phyloP scores from a whole-genome alignment of 2,113 vertebrate genomes.

The Copsychus sechellarum region DNA sequence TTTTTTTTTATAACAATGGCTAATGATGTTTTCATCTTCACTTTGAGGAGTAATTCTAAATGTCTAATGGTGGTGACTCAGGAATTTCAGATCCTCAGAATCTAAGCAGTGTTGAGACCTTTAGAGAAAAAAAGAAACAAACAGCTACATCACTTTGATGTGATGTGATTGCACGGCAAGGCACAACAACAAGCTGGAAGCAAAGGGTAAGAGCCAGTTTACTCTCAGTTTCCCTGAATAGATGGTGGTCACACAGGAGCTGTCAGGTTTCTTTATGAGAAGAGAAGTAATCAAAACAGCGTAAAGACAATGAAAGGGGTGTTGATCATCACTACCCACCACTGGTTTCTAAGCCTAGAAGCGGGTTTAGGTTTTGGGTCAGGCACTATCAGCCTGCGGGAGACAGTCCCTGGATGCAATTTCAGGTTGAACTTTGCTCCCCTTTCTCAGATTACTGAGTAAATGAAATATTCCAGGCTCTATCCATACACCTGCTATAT shows the following conservation, averaged over 20 bases:
- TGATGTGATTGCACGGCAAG: neutral
- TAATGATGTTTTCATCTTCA: neutral
- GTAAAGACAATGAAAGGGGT: conserved; percentile 4
- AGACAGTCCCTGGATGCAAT: neutral
- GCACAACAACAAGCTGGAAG: neutral
- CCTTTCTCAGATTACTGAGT: neutral
- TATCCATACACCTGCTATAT: neutral
- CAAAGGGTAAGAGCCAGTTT: neutral
- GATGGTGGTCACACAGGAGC: neutral
- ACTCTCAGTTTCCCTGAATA: neutral
- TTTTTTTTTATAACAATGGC: neutral
- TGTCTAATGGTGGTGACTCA: neutral
- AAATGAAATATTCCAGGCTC: neutral
- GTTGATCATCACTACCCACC: neutral
- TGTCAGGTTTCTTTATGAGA: conserved; percentile 32
- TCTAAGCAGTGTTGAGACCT: neutral
- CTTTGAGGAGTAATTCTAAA: neutral
- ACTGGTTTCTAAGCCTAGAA: neutral
- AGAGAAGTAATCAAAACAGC: neutral
- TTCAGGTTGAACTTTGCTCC: neutral
- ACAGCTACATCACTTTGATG: neutral
- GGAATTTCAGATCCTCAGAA: neutral
- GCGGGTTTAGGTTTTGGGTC: neutral
- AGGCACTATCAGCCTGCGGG: neutral
- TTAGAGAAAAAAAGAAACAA: neutral